Evolutionary conservation across 2,888 invertebrate genomes (phyloP).

Genomic region (Xanthorhoe designata): DNA sequence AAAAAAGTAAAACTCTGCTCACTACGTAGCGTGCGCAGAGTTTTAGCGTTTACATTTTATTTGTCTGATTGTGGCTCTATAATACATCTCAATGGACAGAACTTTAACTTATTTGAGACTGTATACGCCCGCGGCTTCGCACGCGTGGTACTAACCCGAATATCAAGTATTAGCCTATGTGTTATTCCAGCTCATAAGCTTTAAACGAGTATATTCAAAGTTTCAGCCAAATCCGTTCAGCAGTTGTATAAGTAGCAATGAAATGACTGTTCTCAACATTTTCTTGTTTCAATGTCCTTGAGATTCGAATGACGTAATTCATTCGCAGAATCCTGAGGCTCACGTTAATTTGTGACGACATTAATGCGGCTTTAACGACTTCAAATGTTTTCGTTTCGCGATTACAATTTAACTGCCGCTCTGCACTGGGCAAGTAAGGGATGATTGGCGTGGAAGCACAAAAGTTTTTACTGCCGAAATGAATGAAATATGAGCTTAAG

Average conservation of each 20-base stretch:
- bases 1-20: no score
- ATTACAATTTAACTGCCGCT: constrained; percentile 56
- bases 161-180: no score
- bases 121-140: no score
- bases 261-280: neutral
- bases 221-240: no score
- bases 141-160: no score
- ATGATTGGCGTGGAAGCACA: constrained; percentile 15
- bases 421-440: constrained; percentile 45
- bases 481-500: neutral
- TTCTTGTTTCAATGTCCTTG: constrained; percentile 24
- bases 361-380: constrained; percentile 73
- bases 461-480: neutral
- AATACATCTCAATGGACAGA: no score
- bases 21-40: no score
- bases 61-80: no score
- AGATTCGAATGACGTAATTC: constrained; percentile 56
- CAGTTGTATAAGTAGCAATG: neutral
- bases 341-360: constrained; percentile 70
- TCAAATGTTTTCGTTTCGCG: constrained; percentile 67
- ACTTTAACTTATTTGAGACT: no score
- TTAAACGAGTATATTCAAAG: no score
- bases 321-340: constrained; percentile 55
- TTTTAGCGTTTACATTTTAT: no score
- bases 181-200: no score